Conservation (phyloP, 2,888 invertebrate species). For the Syritta pipiens region DNA sequence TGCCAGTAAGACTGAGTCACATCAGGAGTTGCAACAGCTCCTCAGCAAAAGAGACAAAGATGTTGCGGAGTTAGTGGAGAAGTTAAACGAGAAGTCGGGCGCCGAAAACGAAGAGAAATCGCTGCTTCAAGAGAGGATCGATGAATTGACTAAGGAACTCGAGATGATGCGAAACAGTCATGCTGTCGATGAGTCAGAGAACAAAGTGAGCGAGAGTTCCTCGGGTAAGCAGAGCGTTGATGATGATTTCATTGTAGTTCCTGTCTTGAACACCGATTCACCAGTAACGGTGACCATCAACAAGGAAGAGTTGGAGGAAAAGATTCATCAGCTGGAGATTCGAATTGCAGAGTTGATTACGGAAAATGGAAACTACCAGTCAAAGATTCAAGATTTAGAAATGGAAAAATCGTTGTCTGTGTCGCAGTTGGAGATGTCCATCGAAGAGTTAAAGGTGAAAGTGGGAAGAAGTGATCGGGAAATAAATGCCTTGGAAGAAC, state of each 20-base stretch:
- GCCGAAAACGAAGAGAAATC: conserved; percentile 43
- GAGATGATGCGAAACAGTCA: conserved; percentile 72
- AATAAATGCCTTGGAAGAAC: conserved; percentile 62
- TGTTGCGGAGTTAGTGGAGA: conserved; percentile 74
- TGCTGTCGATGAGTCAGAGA: conserved; percentile 73
- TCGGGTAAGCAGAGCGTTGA: conserved; percentile 74
- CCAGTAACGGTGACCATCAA: conserved; percentile 71
- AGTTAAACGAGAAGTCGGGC: conserved; percentile 72
- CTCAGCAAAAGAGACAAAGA: conserved; percentile 75
- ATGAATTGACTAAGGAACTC: conserved; percentile 71
- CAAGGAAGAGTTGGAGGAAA: conserved; percentile 76
- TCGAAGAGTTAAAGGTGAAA: conserved; percentile 70
- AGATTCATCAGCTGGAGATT: conserved; percentile 75
- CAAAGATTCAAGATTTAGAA: conserved; percentile 74
- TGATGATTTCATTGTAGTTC: conserved; percentile 76
- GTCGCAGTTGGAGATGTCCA: conserved; percentile 73
- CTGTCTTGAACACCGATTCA: conserved; percentile 73
- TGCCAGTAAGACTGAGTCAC: conserved; percentile 71
- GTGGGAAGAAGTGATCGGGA: conserved; percentile 70
- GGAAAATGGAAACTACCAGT: conserved; percentile 72
- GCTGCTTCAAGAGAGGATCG: conserved; percentile 65
- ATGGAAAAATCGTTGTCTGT: conserved; percentile 74
- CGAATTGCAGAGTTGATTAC: conserved; percentile 73
- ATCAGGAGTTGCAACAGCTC: conserved; percentile 73
- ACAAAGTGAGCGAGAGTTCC: conserved; percentile 63